Evolutionary conservation across 2,113 vertebrate species (phyloP), one percentile per base, ranked within the genome.

Genomic region (Solenodon paradoxus): DNA sequence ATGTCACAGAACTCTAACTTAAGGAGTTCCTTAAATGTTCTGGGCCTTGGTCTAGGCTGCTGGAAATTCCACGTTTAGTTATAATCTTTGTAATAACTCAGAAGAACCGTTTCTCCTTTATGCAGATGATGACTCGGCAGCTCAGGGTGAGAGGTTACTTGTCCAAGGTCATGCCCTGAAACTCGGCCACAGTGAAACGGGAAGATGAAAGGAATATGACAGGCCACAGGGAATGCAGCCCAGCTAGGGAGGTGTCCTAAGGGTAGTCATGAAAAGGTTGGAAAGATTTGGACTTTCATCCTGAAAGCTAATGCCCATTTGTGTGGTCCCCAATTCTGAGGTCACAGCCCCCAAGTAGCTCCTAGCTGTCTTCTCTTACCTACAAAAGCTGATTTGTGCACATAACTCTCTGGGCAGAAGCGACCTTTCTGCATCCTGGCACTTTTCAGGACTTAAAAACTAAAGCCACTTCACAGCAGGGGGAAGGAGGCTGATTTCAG

Each of bases 401-500:
- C 6, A 15, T 16, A 51, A 57, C 28, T 35, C 53, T 80, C 68
- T 38, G 61, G 32, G 45, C 86, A 86, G 74, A 85, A 42, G 74
- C 97, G 80, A 92, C 69, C 0, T 7, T 42, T 49, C 82, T 81
- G 92, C 94, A 90, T 92, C 93, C 72, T 32, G 72, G 59, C 89
- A 93, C 93, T 95, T 92, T 30, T 80, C 35, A 80, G 96, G 94
- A 15, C 66, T 78, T 57, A 72, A 75, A 71, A 96, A 71, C 93
- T 53, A 77, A 96, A 95, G 81, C 47, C 57, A 45, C 0, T 90
- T 42, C 19, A 28, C 38, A 94, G 74, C 40, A 94, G 82, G 71
- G 28, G 83, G 88, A 68, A 22, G 45, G 75, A 75, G 81, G 57
- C 82, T 79, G 0, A 98, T 98, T 97, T 97, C 97, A 96, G 92